A percentile compares a stretch with the other conserved stretches of the same genome.
phyloP scores from a whole-genome alignment of 2,888 invertebrate genomes.

The Lutraria lutraria region DNA sequence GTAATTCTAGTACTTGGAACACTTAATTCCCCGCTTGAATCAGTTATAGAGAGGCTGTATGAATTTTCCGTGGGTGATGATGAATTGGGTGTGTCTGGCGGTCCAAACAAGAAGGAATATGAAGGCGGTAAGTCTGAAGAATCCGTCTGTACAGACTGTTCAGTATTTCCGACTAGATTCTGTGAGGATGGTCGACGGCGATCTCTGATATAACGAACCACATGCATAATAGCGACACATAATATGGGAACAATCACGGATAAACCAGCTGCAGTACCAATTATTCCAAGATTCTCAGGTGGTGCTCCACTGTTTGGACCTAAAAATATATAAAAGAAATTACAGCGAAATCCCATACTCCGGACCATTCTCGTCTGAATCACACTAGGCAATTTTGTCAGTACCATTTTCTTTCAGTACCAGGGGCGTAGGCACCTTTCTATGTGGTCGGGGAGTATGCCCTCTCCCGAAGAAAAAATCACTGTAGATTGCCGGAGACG shows the following conservation, averaged over 20 bases:
- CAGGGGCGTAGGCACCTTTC: no score
- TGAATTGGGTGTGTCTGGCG: neutral
- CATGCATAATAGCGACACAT: constrained; percentile 65
- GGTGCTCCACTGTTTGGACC: constrained; percentile 14
- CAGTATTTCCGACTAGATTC: constrained; percentile 31
- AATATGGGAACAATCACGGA: constrained; percentile 64
- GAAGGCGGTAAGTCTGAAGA: constrained; percentile 55
- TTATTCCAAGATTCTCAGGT: constrained; percentile 52
- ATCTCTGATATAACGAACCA: constrained; percentile 43
- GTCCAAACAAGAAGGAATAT: constrained; percentile 62
- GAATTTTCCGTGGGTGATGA: neutral
- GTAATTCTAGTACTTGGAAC: constrained; percentile 9
- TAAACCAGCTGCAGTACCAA: constrained; percentile 63
- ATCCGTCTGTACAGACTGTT: constrained; percentile 44
- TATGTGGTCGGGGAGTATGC: no score
- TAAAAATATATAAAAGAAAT: constrained; percentile 6
- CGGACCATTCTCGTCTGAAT: no score
- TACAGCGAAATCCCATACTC: no score
- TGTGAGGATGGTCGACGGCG: constrained; percentile 26
- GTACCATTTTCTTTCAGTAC: no score
- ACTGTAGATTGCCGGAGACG: no score
- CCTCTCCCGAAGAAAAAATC: no score
- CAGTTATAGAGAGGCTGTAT: neutral
- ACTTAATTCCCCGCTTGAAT: constrained; percentile 21
- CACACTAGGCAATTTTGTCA: no score